phyloP scores from a whole-genome alignment of 2,888 invertebrate genomes.

The Drosophila leonis region DNA sequence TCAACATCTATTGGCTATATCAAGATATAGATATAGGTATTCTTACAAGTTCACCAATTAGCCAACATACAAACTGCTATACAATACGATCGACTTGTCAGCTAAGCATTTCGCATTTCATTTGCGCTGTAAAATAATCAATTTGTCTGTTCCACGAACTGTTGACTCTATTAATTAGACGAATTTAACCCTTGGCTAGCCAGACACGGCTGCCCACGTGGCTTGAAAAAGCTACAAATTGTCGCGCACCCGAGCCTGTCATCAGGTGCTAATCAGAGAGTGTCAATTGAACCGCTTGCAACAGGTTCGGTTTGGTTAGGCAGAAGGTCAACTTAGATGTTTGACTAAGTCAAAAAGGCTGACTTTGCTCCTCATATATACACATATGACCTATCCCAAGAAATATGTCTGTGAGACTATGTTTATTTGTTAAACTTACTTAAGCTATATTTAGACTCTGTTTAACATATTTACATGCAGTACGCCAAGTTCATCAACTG shows the following conservation, averaged over 20 bases:
- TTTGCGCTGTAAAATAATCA: constrained; percentile 67
- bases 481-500: neutral
- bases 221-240: constrained; percentile 19
- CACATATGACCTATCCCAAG: neutral
- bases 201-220: constrained; percentile 39
- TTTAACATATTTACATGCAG: neutral
- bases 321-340: neutral
- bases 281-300: constrained; percentile 54
- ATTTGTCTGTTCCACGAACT: constrained; percentile 58
- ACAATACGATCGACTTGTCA: constrained; percentile 34
- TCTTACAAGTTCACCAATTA: constrained; percentile 44
- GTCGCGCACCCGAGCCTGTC: constrained; percentile 4
- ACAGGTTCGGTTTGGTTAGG: constrained; percentile 47
- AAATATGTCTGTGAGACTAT: neutral
- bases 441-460: neutral
- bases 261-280: constrained; percentile 62
- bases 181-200: constrained; percentile 33
- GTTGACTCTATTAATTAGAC: constrained; percentile 68
- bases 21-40: constrained; percentile 5
- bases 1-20: constrained; percentile 6
- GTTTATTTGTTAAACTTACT: neutral
- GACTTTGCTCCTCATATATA: neutral
- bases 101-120: constrained; percentile 50
- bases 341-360: neutral
- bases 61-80: constrained; percentile 25